Conservation (phyloP, 2,797 vertebrate species). For the Xerus rutilus region DNA sequence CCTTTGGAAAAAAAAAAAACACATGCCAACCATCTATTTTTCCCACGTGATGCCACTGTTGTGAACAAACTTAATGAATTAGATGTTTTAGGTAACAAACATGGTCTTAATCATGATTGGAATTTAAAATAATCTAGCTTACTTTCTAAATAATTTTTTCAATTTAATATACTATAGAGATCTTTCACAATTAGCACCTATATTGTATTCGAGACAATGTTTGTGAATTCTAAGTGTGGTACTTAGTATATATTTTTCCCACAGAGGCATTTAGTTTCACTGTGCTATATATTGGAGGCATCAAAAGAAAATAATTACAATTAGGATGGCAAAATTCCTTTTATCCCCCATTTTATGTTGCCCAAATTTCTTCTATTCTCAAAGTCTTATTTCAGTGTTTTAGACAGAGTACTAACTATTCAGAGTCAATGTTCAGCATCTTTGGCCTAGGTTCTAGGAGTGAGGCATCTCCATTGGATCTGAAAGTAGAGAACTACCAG, state of each 20-base stretch:
- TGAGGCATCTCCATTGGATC: background rate
- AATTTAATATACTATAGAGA: background rate
- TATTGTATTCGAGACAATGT: background rate
- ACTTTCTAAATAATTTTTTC: background rate
- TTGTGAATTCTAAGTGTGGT: background rate
- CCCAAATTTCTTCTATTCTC: background rate
- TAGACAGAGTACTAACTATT: background rate
- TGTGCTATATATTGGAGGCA: background rate
- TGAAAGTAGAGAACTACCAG: background rate
- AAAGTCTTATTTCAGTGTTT: background rate
- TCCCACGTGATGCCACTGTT: background rate
- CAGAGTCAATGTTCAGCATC: background rate
- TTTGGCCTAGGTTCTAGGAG: background rate
- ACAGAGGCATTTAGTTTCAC: background rate
- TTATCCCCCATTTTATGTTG: background rate
- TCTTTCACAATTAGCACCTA: background rate
- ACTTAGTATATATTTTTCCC: background rate
- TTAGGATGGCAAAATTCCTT: background rate
- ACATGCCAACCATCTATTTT: background rate
- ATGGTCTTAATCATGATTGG: background rate
- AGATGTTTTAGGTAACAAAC: background rate
- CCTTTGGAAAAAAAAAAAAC: slow-evolving; percentile 32
- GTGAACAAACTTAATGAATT: background rate
- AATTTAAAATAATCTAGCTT: slow-evolving; percentile 4
- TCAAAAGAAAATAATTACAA: background rate